These are phyloP conservation scores for Atherinosoma microstoma DNA, from an alignment of 2,797 vertebrate species.

Conservation along the genomic window DNA sequence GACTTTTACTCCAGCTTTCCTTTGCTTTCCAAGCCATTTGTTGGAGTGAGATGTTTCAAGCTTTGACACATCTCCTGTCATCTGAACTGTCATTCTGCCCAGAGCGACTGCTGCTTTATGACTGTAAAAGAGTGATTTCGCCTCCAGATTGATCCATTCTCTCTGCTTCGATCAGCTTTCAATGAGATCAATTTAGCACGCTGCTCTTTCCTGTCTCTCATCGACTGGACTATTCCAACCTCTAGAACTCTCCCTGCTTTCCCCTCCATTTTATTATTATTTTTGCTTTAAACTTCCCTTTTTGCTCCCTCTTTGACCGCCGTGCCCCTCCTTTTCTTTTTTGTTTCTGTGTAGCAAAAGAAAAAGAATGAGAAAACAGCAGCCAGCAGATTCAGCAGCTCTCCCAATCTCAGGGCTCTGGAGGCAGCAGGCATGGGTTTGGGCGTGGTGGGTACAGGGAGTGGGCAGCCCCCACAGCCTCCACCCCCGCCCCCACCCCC, in stretches of 20 bases:
- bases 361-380: constrained; percentile 98
- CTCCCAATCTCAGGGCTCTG: constrained; percentile 95
- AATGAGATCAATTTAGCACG: constrained; percentile 49
- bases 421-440: constrained; percentile 87
- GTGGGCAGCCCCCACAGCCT: constrained; percentile 63
- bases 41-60: constrained; percentile 71
- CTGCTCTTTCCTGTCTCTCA: constrained; percentile 55
- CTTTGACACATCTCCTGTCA: constrained; percentile 73
- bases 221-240: constrained; percentile 37
- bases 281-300: constrained; percentile 65
- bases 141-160: constrained; percentile 60
- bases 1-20: constrained; percentile 72
- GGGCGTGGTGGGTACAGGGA: constrained; percentile 66
- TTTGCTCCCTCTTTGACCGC: constrained; percentile 64
- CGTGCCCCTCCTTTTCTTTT: constrained; percentile 66
- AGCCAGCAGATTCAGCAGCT: constrained; percentile 97
- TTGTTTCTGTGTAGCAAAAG: constrained; percentile 95
- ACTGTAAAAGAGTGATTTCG: constrained; percentile 51
- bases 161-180: constrained; percentile 45
- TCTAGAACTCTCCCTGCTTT: constrained; percentile 48
- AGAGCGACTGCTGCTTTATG: constrained; percentile 65
- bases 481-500: constrained; percentile 80
- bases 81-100: constrained; percentile 67
- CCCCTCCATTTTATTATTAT: constrained; percentile 41
- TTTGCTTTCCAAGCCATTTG: constrained; percentile 89